Evolutionary conservation across 2,113 vertebrate species (phyloP), one percentile per base, ranked within the genome.

Genomic region (Spizaetus ornatus): DNA sequence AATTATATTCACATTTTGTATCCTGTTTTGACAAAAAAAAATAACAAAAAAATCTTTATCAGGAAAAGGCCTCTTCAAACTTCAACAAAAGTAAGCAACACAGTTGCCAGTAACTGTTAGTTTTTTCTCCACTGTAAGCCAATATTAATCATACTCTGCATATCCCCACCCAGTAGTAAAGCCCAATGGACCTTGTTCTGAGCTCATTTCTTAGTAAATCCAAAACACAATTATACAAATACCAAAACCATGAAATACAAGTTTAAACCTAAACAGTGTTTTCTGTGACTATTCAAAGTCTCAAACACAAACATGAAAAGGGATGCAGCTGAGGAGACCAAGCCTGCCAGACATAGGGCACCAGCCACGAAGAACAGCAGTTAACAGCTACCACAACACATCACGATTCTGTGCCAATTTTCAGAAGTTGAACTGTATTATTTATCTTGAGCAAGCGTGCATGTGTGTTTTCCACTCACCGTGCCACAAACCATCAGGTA

Each of bases 31-130:
- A 82, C 36, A 48, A 70, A 72, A 83, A 80, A 83, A 86, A 65
- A 9, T 6, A 85, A 34, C 8, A 52, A 53, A 86, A 67, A 62
- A 56, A 40, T 34, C 66, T 88, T 88, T 86, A 96, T 58, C 38
- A 82, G 58, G 84, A 91, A 94, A 91, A 97, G 58, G 29, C 26
- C 86, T 95, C 85, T 83, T 80, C 70, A 93, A 90, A 93, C 48
- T 50, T 74, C 66, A 67, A 70, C 38, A 81, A 20, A 82, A 95
- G 48, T 5, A 32, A 93, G 83, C 0, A 0, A n/a, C 31, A 38
- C 53, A 25, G 78, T 17, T 74, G 86, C 73, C 78, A 42, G 73
- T 29, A 61, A 40, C 34, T 9, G 26, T 47, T 34, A 27, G 58
- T 27, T 67, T 70, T 27, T 67, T 70, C 78, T 81, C 66, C 47